Percentiles rank a stretch among this genome's conserved stretches.
phyloP scores from a whole-genome alignment of 2,797 vertebrate species.

The Sebastes wilsoni region DNA sequence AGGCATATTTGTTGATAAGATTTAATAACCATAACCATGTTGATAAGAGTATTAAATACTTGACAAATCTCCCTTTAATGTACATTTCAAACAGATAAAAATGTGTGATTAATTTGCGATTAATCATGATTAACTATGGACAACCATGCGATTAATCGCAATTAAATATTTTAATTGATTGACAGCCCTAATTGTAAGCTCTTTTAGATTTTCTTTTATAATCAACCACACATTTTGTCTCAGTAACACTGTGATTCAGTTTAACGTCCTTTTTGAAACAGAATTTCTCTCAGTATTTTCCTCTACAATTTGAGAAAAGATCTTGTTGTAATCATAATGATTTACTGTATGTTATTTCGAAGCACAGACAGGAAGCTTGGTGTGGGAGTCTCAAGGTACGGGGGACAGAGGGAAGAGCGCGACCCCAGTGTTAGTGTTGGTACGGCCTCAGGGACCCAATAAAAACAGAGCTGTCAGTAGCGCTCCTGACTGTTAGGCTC shows the following conservation, averaged over 20 bases:
- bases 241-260: background rate
- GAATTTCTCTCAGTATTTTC: background rate
- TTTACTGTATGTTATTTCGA: conserved; percentile 53
- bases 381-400: conserved; percentile 58
- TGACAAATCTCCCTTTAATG: too few species aligned
- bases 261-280: background rate
- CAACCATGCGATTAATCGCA: too few species aligned
- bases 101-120: too few species aligned
- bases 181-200: too few species aligned
- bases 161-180: too few species aligned
- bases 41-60: too few species aligned
- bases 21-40: too few species aligned
- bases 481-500: conserved; percentile 67
- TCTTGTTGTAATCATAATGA: conserved; percentile 15
- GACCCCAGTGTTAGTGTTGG: conserved; percentile 78
- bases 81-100: too few species aligned
- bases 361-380: conserved; percentile 61
- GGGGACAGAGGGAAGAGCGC: conserved; percentile 66
- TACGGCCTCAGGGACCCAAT: conserved; percentile 71
- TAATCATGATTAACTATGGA: too few species aligned
- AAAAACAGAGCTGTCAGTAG: conserved; percentile 79
- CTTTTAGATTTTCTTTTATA: background rate
- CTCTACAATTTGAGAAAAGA: background rate
- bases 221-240: background rate
- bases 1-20: too few species aligned